Evolutionary conservation across 2,113 vertebrate species (phyloP).

Genomic region (Cyanistes caeruleus): DNA sequence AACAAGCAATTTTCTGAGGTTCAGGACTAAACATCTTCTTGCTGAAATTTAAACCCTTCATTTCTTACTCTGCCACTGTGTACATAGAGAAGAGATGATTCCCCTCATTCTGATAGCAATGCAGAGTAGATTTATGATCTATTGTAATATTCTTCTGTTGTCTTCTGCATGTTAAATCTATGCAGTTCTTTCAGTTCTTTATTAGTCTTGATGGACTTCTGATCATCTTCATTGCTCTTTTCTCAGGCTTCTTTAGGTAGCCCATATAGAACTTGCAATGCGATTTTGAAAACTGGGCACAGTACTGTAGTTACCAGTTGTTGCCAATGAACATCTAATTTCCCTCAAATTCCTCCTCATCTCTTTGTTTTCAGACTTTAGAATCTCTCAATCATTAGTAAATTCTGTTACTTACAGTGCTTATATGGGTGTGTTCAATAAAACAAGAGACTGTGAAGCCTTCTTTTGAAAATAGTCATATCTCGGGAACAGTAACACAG

Average conservation of each 20-base stretch:
- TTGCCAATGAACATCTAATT: neutral
- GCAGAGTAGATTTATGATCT: neutral
- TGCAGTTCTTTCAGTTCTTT: neutral
- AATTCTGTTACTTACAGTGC: neutral
- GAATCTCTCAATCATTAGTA: neutral
- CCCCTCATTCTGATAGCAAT: neutral
- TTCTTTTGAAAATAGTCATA: neutral
- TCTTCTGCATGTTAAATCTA: neutral
- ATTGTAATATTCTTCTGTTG: neutral
- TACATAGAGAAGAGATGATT: neutral
- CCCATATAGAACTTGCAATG: neutral
- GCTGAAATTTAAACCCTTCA: neutral
- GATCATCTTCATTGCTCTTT: neutral
- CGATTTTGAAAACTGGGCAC: neutral
- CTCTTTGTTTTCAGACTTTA: neutral
- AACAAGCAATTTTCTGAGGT: neutral
- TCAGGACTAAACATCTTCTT: neutral
- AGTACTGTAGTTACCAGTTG: neutral
- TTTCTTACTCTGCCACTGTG: neutral
- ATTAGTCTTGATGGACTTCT: neutral
- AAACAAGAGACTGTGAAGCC: neutral
- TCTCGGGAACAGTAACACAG: neutral
- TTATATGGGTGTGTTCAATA: neutral
- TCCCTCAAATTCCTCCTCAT: neutral
- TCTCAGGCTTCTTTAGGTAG: neutral